Evolutionary conservation across 2,113 vertebrate genomes (phyloP), one percentile per base, ranked within the genome.

Genomic region (Pseudorectes ferrugineus): DNA sequence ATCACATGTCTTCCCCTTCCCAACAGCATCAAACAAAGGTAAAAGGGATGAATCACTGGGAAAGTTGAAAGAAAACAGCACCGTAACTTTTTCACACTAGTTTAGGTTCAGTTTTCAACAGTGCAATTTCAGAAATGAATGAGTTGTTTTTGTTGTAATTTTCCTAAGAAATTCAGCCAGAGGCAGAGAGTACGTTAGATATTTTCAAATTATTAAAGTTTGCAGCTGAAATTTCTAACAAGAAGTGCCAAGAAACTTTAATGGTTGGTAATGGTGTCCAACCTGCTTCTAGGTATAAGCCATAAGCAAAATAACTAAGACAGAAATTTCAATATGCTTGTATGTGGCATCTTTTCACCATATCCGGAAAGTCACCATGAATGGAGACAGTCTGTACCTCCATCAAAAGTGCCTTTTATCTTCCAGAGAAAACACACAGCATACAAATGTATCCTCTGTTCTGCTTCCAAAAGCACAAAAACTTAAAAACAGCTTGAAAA

Each of bases 391-490:
- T 19, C 74, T 85, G 70, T 68, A 76, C 57, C 45, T 82, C 85
- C 78, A 92, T 85, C 85, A 92, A 82, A 89, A 91, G 43, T 67
- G 20, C 31, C 76, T 93, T 95, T 94, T 89, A 94, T 94, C 93
- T 89, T 91, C 31, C 70, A 72, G 40, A 88, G 62, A 82, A 87
- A 88, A 78, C 28, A 78, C 51, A 71, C 51, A 82, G 62, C 42
- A 68, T 68, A 82, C 36, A 88, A 94, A 95, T 54, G 20, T 46
- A 48, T 62, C 45, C 42, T 91, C 74, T 82, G 58, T 96, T 89
- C 78, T 89, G 48, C 70, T 92, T 94, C 82, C 88, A 85, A 65
- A 91, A 92, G 70, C 58, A 93, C 57, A 91, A 83, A 80, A 79
- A 25, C 29, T 63, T 81, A 1, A 22, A 91, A 80, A 13, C 10